Conservation (phyloP, 2,888 invertebrate species). For the Listrodromus nycthemerus region DNA sequence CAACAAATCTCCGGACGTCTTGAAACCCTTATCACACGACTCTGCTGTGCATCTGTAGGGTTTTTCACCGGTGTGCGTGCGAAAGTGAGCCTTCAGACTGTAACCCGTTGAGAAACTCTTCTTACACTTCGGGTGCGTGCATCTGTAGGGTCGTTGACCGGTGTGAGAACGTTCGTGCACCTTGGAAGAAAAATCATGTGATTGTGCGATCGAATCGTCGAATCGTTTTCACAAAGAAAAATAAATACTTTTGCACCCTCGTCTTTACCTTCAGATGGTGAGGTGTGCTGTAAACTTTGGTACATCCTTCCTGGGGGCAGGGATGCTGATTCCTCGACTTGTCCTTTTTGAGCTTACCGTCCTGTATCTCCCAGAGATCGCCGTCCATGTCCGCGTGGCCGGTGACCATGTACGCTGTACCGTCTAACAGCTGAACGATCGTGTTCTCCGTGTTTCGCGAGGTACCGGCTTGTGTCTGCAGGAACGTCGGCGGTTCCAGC, state of each 20-base stretch:
- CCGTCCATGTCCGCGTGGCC: slow-evolving; percentile 75
- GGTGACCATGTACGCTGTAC: slow-evolving; percentile 79
- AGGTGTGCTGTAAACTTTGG: slow-evolving; percentile 85
- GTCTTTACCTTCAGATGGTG: slow-evolving; percentile 85
- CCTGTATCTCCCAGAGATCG: slow-evolving; percentile 78
- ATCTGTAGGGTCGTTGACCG: slow-evolving; percentile 85
- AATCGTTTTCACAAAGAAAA: not conserved
- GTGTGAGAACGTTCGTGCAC: slow-evolving; percentile 86
- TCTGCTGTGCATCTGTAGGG: slow-evolving; percentile 86
- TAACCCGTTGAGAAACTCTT: slow-evolving; percentile 86
- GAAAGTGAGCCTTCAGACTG: slow-evolving; percentile 86
- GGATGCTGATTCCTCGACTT: slow-evolving; percentile 78
- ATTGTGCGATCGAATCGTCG: not conserved
- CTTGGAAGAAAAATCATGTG: slow-evolving; percentile 76
- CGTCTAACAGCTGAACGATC: slow-evolving; percentile 79
- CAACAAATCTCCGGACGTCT: slow-evolving; percentile 87
- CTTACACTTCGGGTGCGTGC: slow-evolving; percentile 84
- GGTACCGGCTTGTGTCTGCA: slow-evolving; percentile 71
- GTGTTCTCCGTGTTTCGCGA: slow-evolving; percentile 74
- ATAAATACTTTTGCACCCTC: not conserved
- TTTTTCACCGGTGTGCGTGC: slow-evolving; percentile 87
- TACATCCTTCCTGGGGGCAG: slow-evolving; percentile 85
- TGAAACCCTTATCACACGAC: slow-evolving; percentile 86
- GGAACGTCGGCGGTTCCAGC: slow-evolving; percentile 74
- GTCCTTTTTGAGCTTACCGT: slow-evolving; percentile 75